phyloP scores from a whole-genome alignment of 2,797 vertebrate genomes.

The Microchirus variegatus region DNA sequence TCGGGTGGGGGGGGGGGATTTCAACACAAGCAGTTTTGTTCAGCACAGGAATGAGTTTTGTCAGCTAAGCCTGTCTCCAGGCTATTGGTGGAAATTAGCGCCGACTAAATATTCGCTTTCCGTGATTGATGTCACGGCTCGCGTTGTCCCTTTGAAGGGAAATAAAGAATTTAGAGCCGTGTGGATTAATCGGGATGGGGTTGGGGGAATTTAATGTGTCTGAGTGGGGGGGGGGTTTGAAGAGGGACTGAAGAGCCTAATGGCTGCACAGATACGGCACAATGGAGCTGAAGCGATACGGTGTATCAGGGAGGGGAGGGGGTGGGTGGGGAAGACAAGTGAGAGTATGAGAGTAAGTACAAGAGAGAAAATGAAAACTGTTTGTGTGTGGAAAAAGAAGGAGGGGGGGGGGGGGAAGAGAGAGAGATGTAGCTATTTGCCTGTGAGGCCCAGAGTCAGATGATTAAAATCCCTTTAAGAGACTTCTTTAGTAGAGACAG shows the following conservation, averaged over 20 bases:
- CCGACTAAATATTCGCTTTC: conserved; percentile 85
- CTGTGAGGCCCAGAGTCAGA: conserved; percentile 75
- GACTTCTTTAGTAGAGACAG: conserved; percentile 82
- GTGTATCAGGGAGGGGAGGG: conserved; percentile 58
- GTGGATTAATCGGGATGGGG: conserved; percentile 81
- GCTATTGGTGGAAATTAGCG: conserved; percentile 86
- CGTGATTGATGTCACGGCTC: conserved; percentile 84
- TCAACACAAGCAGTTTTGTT: conserved; percentile 81
- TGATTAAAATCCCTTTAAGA: conserved; percentile 83
- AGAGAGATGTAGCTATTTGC: conserved; percentile 76
- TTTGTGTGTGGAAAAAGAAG: conserved; percentile 31
- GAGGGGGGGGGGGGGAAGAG: conserved; percentile 19
- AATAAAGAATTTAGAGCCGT: conserved; percentile 83
- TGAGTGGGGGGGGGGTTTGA: conserved; percentile 67
- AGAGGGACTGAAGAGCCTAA: conserved; percentile 71
- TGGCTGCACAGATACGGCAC: conserved; percentile 72
- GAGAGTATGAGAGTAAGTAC: conserved; percentile 67
- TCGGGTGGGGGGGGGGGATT: conserved; percentile 70
- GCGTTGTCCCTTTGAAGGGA: conserved; percentile 83
- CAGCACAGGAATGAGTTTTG: conserved; percentile 83
- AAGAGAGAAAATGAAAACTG: conserved; percentile 67
- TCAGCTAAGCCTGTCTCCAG: conserved; percentile 85
- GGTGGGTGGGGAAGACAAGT: conserved; percentile 61
- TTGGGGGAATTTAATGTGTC: conserved; percentile 67
- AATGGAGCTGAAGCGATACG: conserved; percentile 61